Base-by-base conservation (phyloP, 2,888 invertebrate species). In the Ectobius pallidus region DNA sequence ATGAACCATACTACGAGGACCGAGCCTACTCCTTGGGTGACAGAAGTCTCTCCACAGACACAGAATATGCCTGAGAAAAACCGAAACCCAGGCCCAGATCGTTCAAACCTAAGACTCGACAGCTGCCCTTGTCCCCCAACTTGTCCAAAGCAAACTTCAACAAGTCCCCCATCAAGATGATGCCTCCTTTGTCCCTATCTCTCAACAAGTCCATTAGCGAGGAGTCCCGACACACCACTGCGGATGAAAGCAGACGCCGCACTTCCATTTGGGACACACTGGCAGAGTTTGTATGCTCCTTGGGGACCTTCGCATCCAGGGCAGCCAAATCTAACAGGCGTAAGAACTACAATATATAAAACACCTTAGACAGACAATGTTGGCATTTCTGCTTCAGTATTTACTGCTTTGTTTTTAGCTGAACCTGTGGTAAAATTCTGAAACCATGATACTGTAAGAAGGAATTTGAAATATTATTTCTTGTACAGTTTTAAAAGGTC, bases 51-150 rank as follows among this genome's bases (percentile, higher is more conserved):
- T 90, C 90, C 62, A 90, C 90, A 58, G 91, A 91, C 82, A 90
- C 90, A 75, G 91, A 91, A 85, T 91, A 91, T 82, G 91, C 91
- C 86, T 91, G 89, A 90, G 74, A 42, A 18, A 52, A 46, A 55
- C 62, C 55, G 18, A 44, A 69, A 46, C 67, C 46, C 75, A 73
- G 77, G 72, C 44, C 67, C 69, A 58, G 32, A 30, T 25, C 58
- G 32, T 58, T 25, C 16, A 58, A 58, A 32, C 30, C 58, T 4
- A 58, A 30, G 16, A 77, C 75, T 7, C 76, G 65, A 2, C 65
- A 46, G 1, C 18, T 65, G n/a, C 73, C 72, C 18, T 69, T 55
- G 11, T 71, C 68, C 49, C 73, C 69, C 18, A 63, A 55, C 2
- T 52, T 74, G 25, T 71, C 73, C 42, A 39, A 46, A 30, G 74